Base-by-base conservation (phyloP, 1,140 invertebrate species). In the Aphis craccivora region DNA sequence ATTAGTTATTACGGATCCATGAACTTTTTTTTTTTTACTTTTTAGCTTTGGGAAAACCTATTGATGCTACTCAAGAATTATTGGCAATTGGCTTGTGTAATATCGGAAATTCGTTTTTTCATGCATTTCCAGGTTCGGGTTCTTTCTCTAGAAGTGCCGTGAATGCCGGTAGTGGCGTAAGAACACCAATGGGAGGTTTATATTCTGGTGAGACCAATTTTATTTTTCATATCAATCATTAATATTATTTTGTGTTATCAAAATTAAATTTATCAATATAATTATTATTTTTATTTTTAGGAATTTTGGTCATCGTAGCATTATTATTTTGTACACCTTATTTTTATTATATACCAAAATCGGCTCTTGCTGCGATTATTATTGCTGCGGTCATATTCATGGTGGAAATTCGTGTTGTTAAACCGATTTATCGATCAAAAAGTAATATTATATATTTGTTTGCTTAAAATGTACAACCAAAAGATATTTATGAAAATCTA, bases 101-200 rank as follows among this genome's bases (percentile, higher is more conserved):
- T 95, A 96, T 99, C 86, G 96, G 97, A 22, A 98, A 98, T 95
- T 98, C 98, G 0, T 98, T 99, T 95, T 97, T 99, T 87, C 97
- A 97, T 95, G 95, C 97, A 1, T 98, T 97, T 95, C 98, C 98
- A 3, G 97, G 98, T 3, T 97, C 98, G 22, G 98, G 98, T 83
- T 98, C 98, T 35, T 96, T 98, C 37, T 97, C 97, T 86, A 96
- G 98, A 94, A 98, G 98, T 94, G 98, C 98, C 81, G 98, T 99
- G 1, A 98, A 98, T 95, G 97, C 98, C 94, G 97, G 97, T 76
- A 98, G 97, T 94, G 98, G 98, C 22, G 98, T 98, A 0, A 96
- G 97, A 94, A 99, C 98, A 7, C 97, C 98, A 0, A 95, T 98
- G 48, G 98, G 97, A 89, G 98, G 98, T 20, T 95, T 99, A 53